These are phyloP conservation scores for Heliornis fulica DNA, from an alignment of 2,113 vertebrate species.

Conservation along the genomic window DNA sequence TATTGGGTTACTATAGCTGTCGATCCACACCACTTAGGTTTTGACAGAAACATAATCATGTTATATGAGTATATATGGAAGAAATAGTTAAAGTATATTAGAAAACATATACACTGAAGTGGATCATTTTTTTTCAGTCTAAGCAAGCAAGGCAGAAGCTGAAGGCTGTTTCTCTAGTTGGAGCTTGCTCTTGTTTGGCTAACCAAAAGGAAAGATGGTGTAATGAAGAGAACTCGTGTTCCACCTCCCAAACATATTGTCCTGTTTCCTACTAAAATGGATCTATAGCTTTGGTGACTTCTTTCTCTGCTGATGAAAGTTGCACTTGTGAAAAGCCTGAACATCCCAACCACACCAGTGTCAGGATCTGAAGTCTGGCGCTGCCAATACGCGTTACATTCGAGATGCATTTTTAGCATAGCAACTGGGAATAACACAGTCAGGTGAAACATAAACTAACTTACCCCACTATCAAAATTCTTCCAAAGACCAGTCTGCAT, in stretches of 20 bases:
- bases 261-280: neutral
- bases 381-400: neutral
- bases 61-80: neutral
- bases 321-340: neutral
- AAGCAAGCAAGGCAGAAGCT: neutral
- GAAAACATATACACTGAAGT: slow-evolving; percentile 23
- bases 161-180: neutral
- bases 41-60: slow-evolving; percentile 49
- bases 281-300: slow-evolving; percentile 12
- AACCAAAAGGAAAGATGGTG: neutral
- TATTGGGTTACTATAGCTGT: neutral
- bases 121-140: neutral
- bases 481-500: slow-evolving; percentile 15
- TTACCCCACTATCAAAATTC: slow-evolving; percentile 52
- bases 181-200: neutral
- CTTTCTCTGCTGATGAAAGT: neutral
- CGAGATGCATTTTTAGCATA: slow-evolving; percentile 48
- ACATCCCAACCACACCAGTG: neutral
- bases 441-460: slow-evolving; percentile 63
- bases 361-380: slow-evolving; percentile 5
- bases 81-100: slow-evolving; percentile 48
- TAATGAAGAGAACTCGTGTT: neutral
- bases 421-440: slow-evolving; percentile 35
- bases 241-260: neutral
- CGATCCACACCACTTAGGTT: slow-evolving; percentile 18